Evolutionary conservation across 2,797 vertebrate genomes (phyloP), one percentile per base, ranked within the genome.

Genomic region (Pangasius mekongensis): DNA sequence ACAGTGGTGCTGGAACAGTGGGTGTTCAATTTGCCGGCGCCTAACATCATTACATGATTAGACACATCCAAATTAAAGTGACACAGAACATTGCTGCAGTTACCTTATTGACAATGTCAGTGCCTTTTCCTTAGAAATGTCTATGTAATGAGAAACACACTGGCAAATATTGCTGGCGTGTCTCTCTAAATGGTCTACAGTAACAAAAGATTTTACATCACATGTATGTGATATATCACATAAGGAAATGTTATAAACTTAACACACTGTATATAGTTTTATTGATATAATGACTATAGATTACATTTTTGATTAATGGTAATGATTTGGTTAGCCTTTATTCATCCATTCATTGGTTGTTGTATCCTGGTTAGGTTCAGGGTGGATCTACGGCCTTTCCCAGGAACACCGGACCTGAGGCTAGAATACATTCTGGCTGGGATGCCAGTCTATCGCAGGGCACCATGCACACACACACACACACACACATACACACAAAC

Each of bases 21-120:
- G 84, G 82, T 83, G 89, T 91, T 92, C 87, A 92, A 90, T 92
- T 90, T 90, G 77, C 69, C 82, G 83, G 86, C 82, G 20, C 71
- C 88, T 89, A 92, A 92, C 86, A 89, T 90, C 89, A 89, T 92
- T 91, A 91, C 80, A 80, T 85, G 71, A 91, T 92, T 91, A 91
- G 90, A 91, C 80, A 66, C 89, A 88, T 88, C 69, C 86, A 89
- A 87, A 91, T 90, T 89, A 86, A 91, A 92, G 87, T 87, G 88
- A 88, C 87, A 78, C 62, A 58, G 43, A 90, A 86, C 89, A 88
- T 87, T 5, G 77, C 62, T 76, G 67, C 69, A 66, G 87, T 90
- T 89, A 83, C 89, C 86, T 90, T 66, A 66, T 85, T 71, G 69
- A 58, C 67, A 87, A 89, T 83, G 86, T 77, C 83, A 87, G 54